Conservation (phyloP, 2,797 vertebrate species). For the Distichodus sexfasciatus region DNA sequence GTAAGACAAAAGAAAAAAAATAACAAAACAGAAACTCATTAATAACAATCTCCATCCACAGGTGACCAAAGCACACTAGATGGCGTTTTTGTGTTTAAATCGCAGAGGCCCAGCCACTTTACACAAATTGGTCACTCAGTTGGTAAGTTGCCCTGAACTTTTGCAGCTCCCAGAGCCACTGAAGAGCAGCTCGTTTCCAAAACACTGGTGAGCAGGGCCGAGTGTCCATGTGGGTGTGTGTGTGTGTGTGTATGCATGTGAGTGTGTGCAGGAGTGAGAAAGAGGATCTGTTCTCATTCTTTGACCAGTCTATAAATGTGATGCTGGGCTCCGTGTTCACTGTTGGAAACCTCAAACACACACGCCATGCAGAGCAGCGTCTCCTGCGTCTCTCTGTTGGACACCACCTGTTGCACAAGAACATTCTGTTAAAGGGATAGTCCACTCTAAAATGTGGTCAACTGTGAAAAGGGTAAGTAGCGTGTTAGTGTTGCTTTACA, state of each 20-base stretch:
- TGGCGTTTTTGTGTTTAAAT: neutral
- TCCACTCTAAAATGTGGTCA: too few relatives aligned
- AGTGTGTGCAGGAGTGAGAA: neutral
- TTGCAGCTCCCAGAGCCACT: too few relatives aligned
- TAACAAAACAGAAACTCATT: constrained; percentile 33
- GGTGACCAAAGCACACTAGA: constrained; percentile 68
- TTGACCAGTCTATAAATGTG: constrained; percentile 98
- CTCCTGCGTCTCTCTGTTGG: constrained; percentile 98
- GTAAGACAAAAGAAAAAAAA: constrained; percentile 34
- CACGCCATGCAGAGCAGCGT: constrained; percentile 98
- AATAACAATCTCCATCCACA: constrained; percentile 72
- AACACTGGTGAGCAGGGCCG: too few relatives aligned
- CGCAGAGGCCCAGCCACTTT: constrained; percentile 74
- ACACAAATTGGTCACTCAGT: constrained; percentile 79
- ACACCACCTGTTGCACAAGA: constrained; percentile 60
- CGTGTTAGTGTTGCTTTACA: too few relatives aligned
- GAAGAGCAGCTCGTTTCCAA: constrained; percentile 9
- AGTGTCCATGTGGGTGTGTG: constrained; percentile 32
- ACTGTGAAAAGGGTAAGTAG: too few relatives aligned
- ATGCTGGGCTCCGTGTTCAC: constrained; percentile 96
- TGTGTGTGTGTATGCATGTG: constrained; percentile 33
- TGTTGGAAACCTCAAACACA: constrained; percentile 99
- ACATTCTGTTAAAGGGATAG: too few relatives aligned
- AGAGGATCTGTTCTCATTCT: constrained; percentile 78
- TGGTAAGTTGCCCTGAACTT: constrained; percentile 44